A percentile compares a stretch with the other conserved stretches of the same genome.
These are phyloP conservation scores for Smutsia temminckii DNA, from an alignment of 2,797 vertebrate species.

Conservation along the genomic window DNA sequence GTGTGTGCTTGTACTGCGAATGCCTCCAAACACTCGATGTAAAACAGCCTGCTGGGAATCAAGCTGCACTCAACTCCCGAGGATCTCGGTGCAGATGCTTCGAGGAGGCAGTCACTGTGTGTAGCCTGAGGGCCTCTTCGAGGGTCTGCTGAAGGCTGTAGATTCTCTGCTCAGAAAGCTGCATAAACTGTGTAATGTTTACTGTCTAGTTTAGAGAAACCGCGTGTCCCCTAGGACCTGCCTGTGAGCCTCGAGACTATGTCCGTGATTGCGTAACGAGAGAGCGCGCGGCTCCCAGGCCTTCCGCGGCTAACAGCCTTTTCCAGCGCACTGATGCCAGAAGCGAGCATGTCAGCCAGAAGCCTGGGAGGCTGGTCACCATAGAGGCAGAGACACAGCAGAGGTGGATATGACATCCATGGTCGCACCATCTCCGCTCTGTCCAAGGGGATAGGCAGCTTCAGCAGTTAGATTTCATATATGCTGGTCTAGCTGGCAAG, in stretches of 20 bases:
- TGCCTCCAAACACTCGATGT: not conserved
- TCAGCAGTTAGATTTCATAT: not conserved
- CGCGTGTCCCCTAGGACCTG: too few species aligned
- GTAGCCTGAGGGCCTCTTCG: not conserved
- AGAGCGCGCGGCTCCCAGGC: too few species aligned
- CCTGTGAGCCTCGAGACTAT: not conserved
- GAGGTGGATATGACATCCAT: too few species aligned
- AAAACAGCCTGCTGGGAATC: not conserved
- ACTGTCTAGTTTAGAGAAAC: not conserved
- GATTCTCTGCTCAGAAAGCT: not conserved
- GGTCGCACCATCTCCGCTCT: not conserved
- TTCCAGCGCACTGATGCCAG: not conserved
- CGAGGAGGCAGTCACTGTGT: not conserved
- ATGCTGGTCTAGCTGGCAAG: not conserved
- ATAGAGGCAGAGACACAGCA: not conserved
- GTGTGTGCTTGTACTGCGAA: not conserved
- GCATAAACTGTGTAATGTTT: not conserved
- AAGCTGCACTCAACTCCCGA: not conserved
- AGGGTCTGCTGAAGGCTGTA: not conserved
- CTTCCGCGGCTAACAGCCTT: not conserved
- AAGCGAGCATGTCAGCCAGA: not conserved
- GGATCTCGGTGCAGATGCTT: not conserved
- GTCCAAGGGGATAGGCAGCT: not conserved
- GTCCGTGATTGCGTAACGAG: not conserved
- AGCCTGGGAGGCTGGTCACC: not conserved